Conservation (phyloP, 2,113 vertebrate species). For the Sterrhoptilus dennistouni region DNA sequence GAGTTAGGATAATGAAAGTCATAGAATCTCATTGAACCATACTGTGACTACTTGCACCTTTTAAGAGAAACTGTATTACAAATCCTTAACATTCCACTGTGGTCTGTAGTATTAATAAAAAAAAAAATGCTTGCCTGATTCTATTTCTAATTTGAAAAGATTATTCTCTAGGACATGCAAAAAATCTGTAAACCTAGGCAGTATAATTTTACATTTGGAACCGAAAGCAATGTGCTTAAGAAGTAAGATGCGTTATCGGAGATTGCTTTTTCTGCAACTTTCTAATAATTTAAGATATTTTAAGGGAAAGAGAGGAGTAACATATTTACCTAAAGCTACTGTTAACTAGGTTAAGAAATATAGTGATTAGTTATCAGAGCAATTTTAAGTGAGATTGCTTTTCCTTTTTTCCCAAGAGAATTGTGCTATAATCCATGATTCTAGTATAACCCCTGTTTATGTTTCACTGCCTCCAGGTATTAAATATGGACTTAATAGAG, state of each 20-base stretch:
- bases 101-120: neutral
- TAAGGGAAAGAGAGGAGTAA: neutral
- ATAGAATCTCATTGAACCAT: neutral
- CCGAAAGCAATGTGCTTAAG: neutral
- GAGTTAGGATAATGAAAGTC: neutral
- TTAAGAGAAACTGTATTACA: neutral
- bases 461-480: neutral
- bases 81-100: neutral
- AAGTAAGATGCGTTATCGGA: neutral
- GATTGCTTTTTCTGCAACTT: neutral
- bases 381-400: neutral
- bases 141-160: neutral
- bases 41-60: neutral
- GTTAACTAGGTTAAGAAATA: neutral
- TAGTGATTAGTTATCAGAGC: neutral
- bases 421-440: neutral
- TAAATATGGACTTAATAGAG: conserved; percentile 20
- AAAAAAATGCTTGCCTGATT: neutral
- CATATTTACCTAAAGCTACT: neutral
- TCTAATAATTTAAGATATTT: neutral
- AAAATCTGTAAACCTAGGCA: neutral
- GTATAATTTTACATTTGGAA: neutral
- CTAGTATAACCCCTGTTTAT: neutral
- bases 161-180: neutral
- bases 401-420: neutral